phyloP scores from a whole-genome alignment of 2,797 vertebrate species.

The Poliocrania exsul region DNA sequence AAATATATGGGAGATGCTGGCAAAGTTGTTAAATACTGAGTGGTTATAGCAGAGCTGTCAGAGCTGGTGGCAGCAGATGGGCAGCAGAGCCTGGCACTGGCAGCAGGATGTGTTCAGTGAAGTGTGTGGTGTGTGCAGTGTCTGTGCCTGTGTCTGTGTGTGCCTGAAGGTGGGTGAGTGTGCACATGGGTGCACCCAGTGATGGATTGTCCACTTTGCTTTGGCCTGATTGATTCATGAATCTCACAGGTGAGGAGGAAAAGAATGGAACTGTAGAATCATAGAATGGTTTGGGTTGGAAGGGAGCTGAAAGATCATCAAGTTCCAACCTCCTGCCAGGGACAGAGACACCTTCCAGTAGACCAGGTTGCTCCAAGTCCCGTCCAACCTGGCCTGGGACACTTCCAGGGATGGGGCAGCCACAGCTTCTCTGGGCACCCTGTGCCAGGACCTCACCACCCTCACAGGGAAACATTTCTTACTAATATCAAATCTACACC shows the following conservation, averaged over 20 bases:
- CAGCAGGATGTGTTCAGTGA: constrained; percentile 77
- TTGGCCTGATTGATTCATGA: constrained; percentile 88
- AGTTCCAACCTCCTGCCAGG: rapidly evolving
- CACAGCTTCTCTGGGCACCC: rapidly evolving
- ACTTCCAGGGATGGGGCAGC: not conserved
- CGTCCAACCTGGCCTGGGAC: rapidly evolving
- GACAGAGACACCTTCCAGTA: rapidly evolving
- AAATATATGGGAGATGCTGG: not conserved
- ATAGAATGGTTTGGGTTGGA: not conserved
- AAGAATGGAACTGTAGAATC: not conserved
- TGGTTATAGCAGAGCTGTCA: constrained; percentile 42
- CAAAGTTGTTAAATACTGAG: not conserved
- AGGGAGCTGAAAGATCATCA: not conserved
- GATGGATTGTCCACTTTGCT: constrained; percentile 81
- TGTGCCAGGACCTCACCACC: rapidly evolving
- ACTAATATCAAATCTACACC: not conserved
- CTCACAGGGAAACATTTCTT: not conserved
- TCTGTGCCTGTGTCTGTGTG: not conserved
- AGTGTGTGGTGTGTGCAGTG: not conserved
- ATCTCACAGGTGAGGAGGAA: constrained; percentile 76
- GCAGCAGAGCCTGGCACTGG: constrained; percentile 59
- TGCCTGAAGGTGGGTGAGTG: constrained; percentile 42
- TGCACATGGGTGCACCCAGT: not conserved
- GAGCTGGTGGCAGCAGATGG: constrained; percentile 32
- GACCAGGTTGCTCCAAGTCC: not conserved